phyloP scores from a whole-genome alignment of 2,113 vertebrate species.

The Lagopus leucura region DNA sequence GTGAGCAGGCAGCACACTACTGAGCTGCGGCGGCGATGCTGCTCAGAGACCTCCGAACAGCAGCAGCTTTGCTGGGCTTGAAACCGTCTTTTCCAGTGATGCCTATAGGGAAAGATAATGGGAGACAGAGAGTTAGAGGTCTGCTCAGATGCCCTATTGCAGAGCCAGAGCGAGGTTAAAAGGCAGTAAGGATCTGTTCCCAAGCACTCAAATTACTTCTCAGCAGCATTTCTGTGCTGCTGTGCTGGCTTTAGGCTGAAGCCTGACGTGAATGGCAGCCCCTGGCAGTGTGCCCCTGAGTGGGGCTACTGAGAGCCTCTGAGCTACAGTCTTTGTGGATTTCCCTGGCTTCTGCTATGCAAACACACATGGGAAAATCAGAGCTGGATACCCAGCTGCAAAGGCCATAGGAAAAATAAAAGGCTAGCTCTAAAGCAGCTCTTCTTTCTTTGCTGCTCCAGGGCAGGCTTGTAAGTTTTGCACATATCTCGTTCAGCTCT shows the following conservation, averaged over 20 bases:
- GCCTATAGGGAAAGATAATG: conserved; percentile 52
- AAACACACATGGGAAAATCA: background rate
- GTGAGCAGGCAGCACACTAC: background rate
- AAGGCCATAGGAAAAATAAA: background rate
- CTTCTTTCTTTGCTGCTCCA: background rate
- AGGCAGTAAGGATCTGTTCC: background rate
- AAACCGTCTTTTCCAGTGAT: conserved; percentile 1
- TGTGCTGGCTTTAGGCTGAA: background rate
- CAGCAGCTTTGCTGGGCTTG: conserved; percentile 4
- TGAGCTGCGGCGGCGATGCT: background rate
- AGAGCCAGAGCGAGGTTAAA: background rate
- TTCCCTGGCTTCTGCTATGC: background rate
- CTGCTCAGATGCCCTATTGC: background rate
- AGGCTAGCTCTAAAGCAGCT: background rate
- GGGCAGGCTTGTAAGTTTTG: background rate
- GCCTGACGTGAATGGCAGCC: background rate
- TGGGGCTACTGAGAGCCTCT: background rate
- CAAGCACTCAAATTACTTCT: background rate
- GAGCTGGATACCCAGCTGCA: background rate
- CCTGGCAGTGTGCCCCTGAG: background rate
- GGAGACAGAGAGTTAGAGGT: conserved; percentile 28
- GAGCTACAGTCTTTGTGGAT: background rate
- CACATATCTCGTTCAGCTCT: background rate
- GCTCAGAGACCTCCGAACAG: background rate
- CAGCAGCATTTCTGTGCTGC: background rate